Conservation (phyloP, 2,888 invertebrate species). For the Atrina japonica region DNA sequence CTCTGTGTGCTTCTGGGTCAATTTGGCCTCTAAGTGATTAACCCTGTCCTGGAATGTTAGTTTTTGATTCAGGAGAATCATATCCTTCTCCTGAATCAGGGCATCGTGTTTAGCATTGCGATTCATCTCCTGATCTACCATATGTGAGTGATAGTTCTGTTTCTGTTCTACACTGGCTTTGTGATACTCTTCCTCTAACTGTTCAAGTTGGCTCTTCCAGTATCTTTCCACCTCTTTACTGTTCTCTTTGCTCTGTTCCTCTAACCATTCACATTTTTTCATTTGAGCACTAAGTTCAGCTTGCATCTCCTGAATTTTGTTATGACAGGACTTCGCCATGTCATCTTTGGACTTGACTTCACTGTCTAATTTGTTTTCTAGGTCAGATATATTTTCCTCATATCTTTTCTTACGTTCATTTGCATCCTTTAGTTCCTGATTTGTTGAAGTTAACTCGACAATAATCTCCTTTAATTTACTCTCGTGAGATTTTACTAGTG, state of each 20-base stretch:
- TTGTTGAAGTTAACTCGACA: slow-evolving; percentile 24
- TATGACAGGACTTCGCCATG: slow-evolving; percentile 33
- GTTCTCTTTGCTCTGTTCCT: slow-evolving; percentile 27
- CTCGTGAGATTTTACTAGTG: slow-evolving; percentile 14
- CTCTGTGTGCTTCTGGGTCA: slow-evolving; percentile 49
- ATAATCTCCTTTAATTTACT: slow-evolving; percentile 23
- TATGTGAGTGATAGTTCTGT: slow-evolving; percentile 44
- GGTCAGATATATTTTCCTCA: slow-evolving; percentile 22
- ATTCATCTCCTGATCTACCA: slow-evolving; percentile 44
- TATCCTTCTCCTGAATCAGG: slow-evolving; percentile 54
- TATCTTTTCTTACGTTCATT: slow-evolving; percentile 36
- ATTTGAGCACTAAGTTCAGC: slow-evolving; percentile 26
- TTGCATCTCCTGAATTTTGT: slow-evolving; percentile 35
- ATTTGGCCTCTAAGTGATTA: slow-evolving; percentile 47
- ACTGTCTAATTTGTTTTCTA: slow-evolving; percentile 33
- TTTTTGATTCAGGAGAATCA: slow-evolving; percentile 49
- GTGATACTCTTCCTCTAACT: slow-evolving; percentile 59
- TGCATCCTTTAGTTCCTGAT: slow-evolving; percentile 39
- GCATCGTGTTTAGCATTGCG: slow-evolving; percentile 47
- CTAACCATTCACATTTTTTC: slow-evolving; percentile 3
- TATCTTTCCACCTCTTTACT: slow-evolving; percentile 50
- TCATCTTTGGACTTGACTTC: slow-evolving; percentile 28
- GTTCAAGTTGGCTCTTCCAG: slow-evolving; percentile 60
- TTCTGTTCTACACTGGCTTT: slow-evolving; percentile 52
- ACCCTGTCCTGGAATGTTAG: slow-evolving; percentile 51